Evolutionary conservation across 2,888 invertebrate genomes (phyloP), one percentile per base, ranked within the genome.

Genomic region (Phlogophora meticulosa): DNA sequence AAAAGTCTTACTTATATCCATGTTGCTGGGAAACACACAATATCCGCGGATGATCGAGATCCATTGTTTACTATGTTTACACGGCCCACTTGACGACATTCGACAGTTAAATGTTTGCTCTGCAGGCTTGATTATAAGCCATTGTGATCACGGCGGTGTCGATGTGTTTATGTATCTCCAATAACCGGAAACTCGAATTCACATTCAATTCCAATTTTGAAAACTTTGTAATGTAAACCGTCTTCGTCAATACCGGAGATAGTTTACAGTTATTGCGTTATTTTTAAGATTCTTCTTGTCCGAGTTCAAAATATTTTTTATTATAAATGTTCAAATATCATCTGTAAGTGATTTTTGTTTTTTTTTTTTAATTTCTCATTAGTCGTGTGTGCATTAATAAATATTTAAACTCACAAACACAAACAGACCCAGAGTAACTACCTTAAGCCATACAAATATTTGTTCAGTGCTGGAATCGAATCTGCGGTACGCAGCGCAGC

Each of bases 71-170:
- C 52, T 43, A 42, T n/a, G 45, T 89, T 89, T 89, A 90, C 88
- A 89, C 85, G 85, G 75, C 52, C 55, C 68, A 59, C 70, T 71
- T 72, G 75, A 70, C 58, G 66, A 76, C 78, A 84, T 87, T 85
- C 82, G 88, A 91, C 93, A 92, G 92, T 92, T 83, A 90, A 86
- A 88, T 93, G 92, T 94, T 93, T 93, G 88, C 84, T 85, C 87
- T 87, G 80, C 86, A 84, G 82, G 81, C 86, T 88, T 85, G 87
- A 83, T 84, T 83, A 82, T 79, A 81, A 80, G 78, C 90, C 88
- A 92, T 92, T 93, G 93, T 92, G 77, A 84, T 84, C 56, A 79
- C 77, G 84, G 28, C 28, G 5, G n/a, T n/a, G n/a, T 87, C 83
- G 83, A 84, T 85, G 85, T 90, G 90, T 92, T 90, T 91, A 90